Conservation (phyloP, 2,888 invertebrate species). For the Pyrochroa serraticornis region DNA sequence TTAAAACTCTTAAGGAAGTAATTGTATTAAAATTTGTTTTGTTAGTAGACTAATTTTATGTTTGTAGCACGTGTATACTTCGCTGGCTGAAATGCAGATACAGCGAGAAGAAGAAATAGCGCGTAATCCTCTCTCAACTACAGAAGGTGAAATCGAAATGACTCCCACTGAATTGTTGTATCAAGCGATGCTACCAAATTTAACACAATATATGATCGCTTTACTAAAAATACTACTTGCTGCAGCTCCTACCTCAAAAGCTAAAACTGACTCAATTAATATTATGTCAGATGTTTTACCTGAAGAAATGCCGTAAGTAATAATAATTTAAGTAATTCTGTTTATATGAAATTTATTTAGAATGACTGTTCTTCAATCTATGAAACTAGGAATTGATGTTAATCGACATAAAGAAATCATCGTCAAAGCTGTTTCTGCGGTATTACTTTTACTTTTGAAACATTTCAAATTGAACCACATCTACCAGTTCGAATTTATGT, state of each 20-base stretch:
- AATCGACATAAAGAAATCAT: constrained; percentile 98
- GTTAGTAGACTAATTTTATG: background rate
- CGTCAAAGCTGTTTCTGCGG: constrained; percentile 93
- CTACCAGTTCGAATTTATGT: constrained; percentile 99
- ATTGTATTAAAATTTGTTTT: constrained; percentile 23
- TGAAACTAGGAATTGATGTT: constrained; percentile 95
- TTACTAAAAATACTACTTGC: constrained; percentile 94
- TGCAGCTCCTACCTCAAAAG: constrained; percentile 98
- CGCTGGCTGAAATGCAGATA: constrained; percentile 90
- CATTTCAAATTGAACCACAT: constrained; percentile 97
- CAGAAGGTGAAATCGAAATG: constrained; percentile 77
- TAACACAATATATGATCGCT: constrained; percentile 98
- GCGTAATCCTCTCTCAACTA: constrained; percentile 86
- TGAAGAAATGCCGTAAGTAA: constrained; percentile 90
- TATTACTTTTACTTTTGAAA: constrained; percentile 89
- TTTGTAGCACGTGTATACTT: constrained; percentile 87
- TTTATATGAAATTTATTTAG: constrained; percentile 52
- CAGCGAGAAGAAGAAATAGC: constrained; percentile 90
- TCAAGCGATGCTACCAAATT: constrained; percentile 91
- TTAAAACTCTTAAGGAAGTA: constrained; percentile 82
- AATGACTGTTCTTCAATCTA: constrained; percentile 91
- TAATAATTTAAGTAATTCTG: constrained; percentile 7
- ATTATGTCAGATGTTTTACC: constrained; percentile 98
- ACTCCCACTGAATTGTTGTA: constrained; percentile 90
- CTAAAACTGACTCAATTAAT: constrained; percentile 96